These are phyloP conservation scores for Drosophila pullipes DNA, from an alignment of 2,888 invertebrate genomes.

Conservation along the genomic window DNA sequence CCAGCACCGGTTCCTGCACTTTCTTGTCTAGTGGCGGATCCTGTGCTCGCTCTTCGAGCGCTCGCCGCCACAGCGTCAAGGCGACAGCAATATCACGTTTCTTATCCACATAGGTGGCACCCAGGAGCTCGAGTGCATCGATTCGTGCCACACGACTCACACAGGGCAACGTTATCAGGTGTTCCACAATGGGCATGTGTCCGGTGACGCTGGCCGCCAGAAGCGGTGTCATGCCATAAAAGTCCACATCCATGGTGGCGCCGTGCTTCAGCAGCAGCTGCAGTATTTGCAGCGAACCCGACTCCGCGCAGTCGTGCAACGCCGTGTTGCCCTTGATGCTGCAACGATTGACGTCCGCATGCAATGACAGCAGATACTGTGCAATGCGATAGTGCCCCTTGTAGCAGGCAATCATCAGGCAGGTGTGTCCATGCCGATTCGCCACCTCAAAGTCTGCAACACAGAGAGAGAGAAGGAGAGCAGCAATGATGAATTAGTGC, in stretches of 20 bases:
- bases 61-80: conserved; percentile 94
- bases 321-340: conserved; percentile 96
- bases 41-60: conserved; percentile 93
- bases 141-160: conserved; percentile 93
- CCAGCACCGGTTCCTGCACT: conserved; percentile 90
- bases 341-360: conserved; percentile 96
- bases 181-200: conserved; percentile 96
- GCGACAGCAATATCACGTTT: conserved; percentile 97
- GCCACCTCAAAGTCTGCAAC: conserved; percentile 95
- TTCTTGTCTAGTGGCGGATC: conserved; percentile 91
- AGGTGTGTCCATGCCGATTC: conserved; percentile 98
- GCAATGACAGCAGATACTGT: conserved; percentile 93
- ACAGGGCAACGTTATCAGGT: conserved; percentile 91
- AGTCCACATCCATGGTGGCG: conserved; percentile 97
- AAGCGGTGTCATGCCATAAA: conserved; percentile 98
- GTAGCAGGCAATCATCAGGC: conserved; percentile 99
- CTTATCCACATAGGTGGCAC: conserved; percentile 98
- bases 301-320: conserved; percentile 98
- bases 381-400: conserved; percentile 97
- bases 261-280: conserved; percentile 94
- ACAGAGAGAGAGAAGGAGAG: not conserved
- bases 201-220: conserved; percentile 97
- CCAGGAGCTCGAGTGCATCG: conserved; percentile 95
- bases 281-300: conserved; percentile 96
- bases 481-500: not conserved